Evolutionary conservation across 2,797 vertebrate genomes (phyloP).

Genomic region (Pelochelys cantorii): DNA sequence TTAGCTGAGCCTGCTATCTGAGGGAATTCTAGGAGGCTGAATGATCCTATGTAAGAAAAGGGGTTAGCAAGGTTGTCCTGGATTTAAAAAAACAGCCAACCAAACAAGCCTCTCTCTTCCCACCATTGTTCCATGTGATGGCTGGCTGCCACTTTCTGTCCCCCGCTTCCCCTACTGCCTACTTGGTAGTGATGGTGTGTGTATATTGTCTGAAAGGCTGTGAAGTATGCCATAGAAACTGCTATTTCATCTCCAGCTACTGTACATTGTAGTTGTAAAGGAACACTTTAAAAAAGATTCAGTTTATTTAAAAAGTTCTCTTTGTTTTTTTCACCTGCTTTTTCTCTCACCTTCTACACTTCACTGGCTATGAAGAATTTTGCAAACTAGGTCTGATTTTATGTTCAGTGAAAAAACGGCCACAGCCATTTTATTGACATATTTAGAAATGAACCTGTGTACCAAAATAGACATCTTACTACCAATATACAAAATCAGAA

Average conservation of each 20-base stretch:
- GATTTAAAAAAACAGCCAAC: background rate
- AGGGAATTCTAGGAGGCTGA: background rate
- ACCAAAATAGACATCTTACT: no score
- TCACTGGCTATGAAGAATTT: no score
- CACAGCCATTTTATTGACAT: no score
- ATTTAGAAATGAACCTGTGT: no score
- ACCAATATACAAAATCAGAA: no score
- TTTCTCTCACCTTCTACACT: no score
- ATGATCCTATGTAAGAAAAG: background rate
- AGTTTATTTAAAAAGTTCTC: no score
- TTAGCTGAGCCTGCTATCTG: background rate
- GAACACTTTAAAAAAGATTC: no score
- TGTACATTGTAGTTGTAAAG: background rate
- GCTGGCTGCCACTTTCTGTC: background rate
- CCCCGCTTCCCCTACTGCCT: rapidly evolving
- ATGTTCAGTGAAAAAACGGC: no score
- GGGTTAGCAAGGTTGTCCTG: background rate
- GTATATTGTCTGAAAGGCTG: background rate
- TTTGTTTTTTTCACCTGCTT: no score
- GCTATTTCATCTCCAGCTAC: background rate
- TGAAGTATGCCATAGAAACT: background rate
- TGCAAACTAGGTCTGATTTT: no score
- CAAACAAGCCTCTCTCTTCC: background rate
- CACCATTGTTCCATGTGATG: rapidly evolving
- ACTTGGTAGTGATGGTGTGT: background rate